Base-by-base conservation (phyloP, 2,113 vertebrate species). In the Perca schrenkii region DNA sequence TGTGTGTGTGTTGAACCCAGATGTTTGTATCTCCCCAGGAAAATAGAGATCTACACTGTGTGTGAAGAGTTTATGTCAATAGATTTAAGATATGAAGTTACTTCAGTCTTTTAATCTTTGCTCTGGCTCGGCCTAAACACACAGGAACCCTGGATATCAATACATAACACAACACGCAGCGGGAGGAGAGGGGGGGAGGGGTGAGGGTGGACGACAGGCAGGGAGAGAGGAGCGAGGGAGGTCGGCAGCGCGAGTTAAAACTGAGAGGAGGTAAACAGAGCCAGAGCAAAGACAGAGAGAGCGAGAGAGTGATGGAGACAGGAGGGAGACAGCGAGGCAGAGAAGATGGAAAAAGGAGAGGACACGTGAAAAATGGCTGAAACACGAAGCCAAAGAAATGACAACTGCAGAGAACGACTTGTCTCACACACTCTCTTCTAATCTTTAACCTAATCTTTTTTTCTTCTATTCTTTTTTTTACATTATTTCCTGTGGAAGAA, bases 51-150 rank as follows among this genome's bases (percentile, higher is more conserved):
- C 77, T 58, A 43, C 53, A 2, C 77, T 28, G 77, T 67, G 77
- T 66, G 80, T 47, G 12, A 80, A 78, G 83, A 73, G 86, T 89
- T 91, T 49, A 86, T 86, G 86, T 88, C 80, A 90, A 87, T 53
- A 88, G 74, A 66, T 86, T 72, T 49, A 46, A 31, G 72, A 69
- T 75, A 87, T 87, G 63, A 16, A 63, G 82, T 91, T 87, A 58
- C 88, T 85, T 34, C 31, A 10, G 77, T 73, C 79, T 67, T 84
- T 86, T 70, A 84, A 86, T 79, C 80, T 89, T 66, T 50, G 58
- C 43, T 19, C 80, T 66, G 53, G 31, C 76, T 88, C 46, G 6
- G 70, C 57, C 62, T 79, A 13, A 83, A 83, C 70, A 73, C 65
- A 83, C 69, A 88, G 60, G 60, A 78, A 77, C 66, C 50, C 40